Percentiles rank a stretch among this genome's conserved stretches.
phyloP scores from a whole-genome alignment of 2,797 vertebrate species.

The Gymnodraco acuticeps region DNA sequence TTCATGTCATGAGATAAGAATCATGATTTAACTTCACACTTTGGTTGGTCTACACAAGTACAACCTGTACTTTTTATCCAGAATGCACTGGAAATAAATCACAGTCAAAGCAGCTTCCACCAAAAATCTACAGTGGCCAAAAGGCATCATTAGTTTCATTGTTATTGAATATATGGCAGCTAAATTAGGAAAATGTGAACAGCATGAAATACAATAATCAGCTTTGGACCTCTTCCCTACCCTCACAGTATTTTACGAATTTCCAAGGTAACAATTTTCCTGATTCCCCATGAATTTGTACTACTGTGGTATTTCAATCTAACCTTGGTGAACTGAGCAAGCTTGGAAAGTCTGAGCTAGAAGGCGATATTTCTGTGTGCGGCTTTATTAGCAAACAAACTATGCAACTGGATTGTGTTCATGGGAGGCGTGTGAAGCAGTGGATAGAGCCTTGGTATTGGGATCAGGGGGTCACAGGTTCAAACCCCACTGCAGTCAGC shows the following conservation, averaged over 20 bases:
- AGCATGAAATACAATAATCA: conserved; percentile 7
- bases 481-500: too few species aligned
- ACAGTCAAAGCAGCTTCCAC: not conserved
- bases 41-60: not conserved
- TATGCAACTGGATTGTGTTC: not conserved
- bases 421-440: too few species aligned
- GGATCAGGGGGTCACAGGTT: too few species aligned
- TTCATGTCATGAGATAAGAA: conserved; percentile 11
- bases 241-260: conserved; percentile 2
- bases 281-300: conserved; percentile 14
- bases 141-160: not conserved
- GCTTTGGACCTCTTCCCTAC: conserved; percentile 9
- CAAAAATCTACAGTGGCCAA: conserved; percentile 5
- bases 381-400: conserved; percentile 5
- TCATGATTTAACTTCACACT: not conserved
- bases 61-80: not conserved
- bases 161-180: conserved; percentile 3
- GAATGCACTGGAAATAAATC: not conserved
- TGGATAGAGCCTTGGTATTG: too few species aligned
- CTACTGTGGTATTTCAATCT: not conserved
- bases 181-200: conserved; percentile 4
- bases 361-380: not conserved
- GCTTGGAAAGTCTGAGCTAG: not conserved
- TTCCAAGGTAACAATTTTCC: not conserved
- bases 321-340: not conserved